Base-by-base conservation (phyloP, 2,113 vertebrate genomes). In the Semicossyphus pulcher region DNA sequence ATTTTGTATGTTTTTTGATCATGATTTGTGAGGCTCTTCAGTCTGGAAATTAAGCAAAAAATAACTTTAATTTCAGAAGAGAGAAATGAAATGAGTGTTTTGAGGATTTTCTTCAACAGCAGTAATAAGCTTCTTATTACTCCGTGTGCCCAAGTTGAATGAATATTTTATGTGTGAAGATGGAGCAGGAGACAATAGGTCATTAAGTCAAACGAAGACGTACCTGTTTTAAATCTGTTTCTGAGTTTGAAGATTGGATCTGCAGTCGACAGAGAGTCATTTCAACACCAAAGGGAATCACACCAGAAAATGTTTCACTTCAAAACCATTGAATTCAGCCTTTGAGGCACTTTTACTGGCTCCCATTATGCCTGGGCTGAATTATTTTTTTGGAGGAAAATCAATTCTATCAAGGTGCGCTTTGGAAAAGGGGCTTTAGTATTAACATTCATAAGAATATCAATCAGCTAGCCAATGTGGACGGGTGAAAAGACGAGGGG, bases 111-210 rank as follows among this genome's bases (percentile, higher is more conserved):
- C 31, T 9, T 68, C 73, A 80, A 57, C 47, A 41, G 53, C 67
- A 69, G 64, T 63, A 85, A 66, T 70, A 81, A 66, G 21, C 72
- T 49, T 72, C 29, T 81, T 68, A 75, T 81, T 81, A 76, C 73
- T 76, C 48, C 36, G 32, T 52, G 64, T 4, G 1, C 60, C 15
- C 29, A 54, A 49, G 73, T 77, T 76, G 34, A 72, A 81, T 81
- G 37, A 81, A 83, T 81, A 61, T 82, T 82, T 88, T 65, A 76
- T 76, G 47, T 47, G 14, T 10, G 49, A 56, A 70, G 65, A 85
- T 70, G 41, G 7, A 69, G 58, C 42, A n/a, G 61, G 65, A 89
- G 76, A 77, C 76, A 68, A 65, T 39, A 75, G 79, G 81, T 85
- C 78, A 75, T 64, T 37, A 72, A 80, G 80, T 81, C 77, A 88